A percentile compares a stretch with the other conserved stretches of the same genome.
phyloP scores from a whole-genome alignment of 2,797 vertebrate genomes.

The Galaxias olidus region DNA sequence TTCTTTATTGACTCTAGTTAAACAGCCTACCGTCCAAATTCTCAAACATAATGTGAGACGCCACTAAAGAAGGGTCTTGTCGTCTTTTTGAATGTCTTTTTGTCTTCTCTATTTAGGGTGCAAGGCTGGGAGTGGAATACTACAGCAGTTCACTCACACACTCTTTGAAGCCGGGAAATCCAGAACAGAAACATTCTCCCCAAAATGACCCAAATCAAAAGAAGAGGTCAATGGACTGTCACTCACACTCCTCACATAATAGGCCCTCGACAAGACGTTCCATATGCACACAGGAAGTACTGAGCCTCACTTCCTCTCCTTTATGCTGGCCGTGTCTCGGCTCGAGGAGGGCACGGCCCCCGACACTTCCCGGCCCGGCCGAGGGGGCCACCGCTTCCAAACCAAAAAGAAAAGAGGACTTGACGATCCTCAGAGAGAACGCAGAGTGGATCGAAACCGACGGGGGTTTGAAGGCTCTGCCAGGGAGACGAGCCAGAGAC shows the following conservation, averaged over 20 bases:
- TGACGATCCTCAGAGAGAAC: conserved; percentile 33
- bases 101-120: no score
- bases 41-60: no score
- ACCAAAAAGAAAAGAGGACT: conserved; percentile 25
- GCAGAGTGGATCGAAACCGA: not conserved
- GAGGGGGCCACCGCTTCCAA: conserved; percentile 34
- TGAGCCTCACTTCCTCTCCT: conserved; percentile 36
- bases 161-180: conserved; percentile 1
- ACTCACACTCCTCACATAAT: conserved; percentile 21
- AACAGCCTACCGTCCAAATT: no score
- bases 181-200: conserved; percentile 13
- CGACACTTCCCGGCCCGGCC: conserved; percentile 21
- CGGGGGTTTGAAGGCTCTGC: not conserved
- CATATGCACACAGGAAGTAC: conserved; percentile 43
- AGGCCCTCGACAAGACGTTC: conserved; percentile 43
- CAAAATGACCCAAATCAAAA: conserved; percentile 24
- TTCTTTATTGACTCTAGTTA: no score
- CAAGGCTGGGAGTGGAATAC: no score
- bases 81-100: no score
- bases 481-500: not conserved
- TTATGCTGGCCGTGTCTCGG: conserved; percentile 31
- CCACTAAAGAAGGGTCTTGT: no score
- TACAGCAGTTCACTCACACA: not conserved
- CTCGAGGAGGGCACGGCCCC: conserved; percentile 41
- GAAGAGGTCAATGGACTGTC: conserved; percentile 22